phyloP scores from a whole-genome alignment of 2,888 invertebrate genomes.

The Acanthosepion pharaonis region DNA sequence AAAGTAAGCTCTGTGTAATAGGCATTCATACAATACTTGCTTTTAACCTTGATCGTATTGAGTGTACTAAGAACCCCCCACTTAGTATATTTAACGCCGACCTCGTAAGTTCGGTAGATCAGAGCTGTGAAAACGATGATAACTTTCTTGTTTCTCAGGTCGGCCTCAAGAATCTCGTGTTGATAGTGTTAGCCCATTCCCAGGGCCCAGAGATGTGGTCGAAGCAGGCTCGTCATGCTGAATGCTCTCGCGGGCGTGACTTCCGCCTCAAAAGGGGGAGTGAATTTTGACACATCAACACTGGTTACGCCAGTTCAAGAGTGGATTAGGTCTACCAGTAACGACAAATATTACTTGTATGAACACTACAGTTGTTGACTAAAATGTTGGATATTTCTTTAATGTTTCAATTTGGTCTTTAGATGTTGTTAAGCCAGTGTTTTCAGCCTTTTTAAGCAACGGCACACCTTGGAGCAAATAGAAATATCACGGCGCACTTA shows the following conservation, averaged over 20 bases:
- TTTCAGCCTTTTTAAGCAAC: too few relatives aligned
- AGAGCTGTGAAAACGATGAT: background rate
- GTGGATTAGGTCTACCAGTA: background rate
- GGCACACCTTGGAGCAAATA: too few relatives aligned
- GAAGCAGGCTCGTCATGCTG: background rate
- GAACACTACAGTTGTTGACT: background rate
- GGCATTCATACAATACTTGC: background rate
- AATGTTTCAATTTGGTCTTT: too few relatives aligned
- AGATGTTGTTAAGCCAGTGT: too few relatives aligned
- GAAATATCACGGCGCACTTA: too few relatives aligned
- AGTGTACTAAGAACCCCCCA: background rate
- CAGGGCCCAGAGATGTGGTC: background rate
- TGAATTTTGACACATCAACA: background rate
- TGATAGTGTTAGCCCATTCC: background rate
- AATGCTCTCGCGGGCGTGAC: background rate
- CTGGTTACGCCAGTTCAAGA: background rate
- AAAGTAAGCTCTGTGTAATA: too few relatives aligned
- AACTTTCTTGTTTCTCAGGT: background rate
- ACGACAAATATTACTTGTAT: background rate
- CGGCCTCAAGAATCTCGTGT: background rate
- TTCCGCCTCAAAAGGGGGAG: background rate
- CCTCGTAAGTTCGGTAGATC: background rate
- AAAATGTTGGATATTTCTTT: background rate
- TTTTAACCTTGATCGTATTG: background rate
- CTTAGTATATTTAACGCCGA: background rate